Conservation (phyloP, 2,113 vertebrate species). For the Proterorhinus semilunaris region DNA sequence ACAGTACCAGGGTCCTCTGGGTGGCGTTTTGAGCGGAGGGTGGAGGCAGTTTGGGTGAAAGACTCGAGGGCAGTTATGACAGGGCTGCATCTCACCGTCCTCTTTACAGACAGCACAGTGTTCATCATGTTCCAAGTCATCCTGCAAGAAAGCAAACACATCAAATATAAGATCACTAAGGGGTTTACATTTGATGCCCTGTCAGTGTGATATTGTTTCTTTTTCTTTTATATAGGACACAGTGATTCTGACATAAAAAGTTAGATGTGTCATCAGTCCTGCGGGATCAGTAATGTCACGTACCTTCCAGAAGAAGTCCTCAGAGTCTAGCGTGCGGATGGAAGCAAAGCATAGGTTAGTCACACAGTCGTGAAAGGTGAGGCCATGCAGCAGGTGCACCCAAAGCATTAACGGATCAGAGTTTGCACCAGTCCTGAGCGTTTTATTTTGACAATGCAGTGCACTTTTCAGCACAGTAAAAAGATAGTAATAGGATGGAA, state of each 20-base stretch:
- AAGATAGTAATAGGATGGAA: too few species aligned
- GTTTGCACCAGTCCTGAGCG: not conserved
- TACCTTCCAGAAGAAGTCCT: conserved; percentile 98
- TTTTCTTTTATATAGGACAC: too few species aligned
- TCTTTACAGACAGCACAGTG: conserved; percentile 86
- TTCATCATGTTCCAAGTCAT: conserved; percentile 84
- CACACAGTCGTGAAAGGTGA: conserved; percentile 32
- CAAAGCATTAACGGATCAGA: too few species aligned
- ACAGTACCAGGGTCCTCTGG: conserved; percentile 91
- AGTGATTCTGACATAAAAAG: not conserved
- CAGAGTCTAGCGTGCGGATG: conserved; percentile 87
- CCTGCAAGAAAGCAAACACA: conserved; percentile 66
- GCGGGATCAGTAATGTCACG: conserved; percentile 49
- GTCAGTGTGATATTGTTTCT: too few species aligned
- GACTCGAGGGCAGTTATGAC: conserved; percentile 86
- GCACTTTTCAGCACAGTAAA: too few species aligned
- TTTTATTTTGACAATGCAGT: not conserved
- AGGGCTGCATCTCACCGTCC: conserved; percentile 85
- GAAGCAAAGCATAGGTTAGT: conserved; percentile 89
- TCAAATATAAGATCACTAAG: not conserved
- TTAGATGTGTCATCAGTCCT: not conserved
- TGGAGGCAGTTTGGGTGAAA: conserved; percentile 93
- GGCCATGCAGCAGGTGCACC: conserved; percentile 14
- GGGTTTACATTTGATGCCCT: too few species aligned
- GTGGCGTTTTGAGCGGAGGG: conserved; percentile 83